Percentiles rank a stretch among this genome's conserved stretches.
These are phyloP conservation scores for Pristionchus entomophagus DNA, from an alignment of 2,888 invertebrate genomes.

Conservation along the genomic window DNA sequence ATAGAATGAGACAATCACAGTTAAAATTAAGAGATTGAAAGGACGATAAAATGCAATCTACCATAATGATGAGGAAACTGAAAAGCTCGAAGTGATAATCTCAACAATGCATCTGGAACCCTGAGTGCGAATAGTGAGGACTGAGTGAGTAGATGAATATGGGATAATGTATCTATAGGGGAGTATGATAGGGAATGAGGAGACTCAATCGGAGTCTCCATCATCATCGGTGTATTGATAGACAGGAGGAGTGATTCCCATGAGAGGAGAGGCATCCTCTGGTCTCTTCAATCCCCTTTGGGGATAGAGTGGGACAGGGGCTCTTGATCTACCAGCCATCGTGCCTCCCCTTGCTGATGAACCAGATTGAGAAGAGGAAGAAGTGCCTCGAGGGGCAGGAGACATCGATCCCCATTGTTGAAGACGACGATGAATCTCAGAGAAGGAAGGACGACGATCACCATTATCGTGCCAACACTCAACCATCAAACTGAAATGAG, in stretches of 20 bases:
- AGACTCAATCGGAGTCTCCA: slow-evolving; percentile 58
- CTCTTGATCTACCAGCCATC: neutral
- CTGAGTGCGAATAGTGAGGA: slow-evolving; percentile 29
- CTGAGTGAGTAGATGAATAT: slow-evolving; percentile 19
- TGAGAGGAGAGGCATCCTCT: slow-evolving; percentile 66
- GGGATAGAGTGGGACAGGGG: neutral
- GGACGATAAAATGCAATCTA: neutral
- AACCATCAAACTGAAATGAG: slow-evolving; percentile 85
- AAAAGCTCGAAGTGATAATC: slow-evolving; percentile 40
- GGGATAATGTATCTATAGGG: neutral
- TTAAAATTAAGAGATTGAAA: neutral
- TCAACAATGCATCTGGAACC: slow-evolving; percentile 44
- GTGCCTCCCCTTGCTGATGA: slow-evolving; percentile 32
- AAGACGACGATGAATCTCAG: slow-evolving; percentile 90
- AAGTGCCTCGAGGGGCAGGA: slow-evolving; percentile 47
- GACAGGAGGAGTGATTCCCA: slow-evolving; percentile 61
- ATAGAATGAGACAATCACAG: slow-evolving; percentile 28
- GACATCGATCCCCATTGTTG: slow-evolving; percentile 81
- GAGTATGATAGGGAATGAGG: neutral
- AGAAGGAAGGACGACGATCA: slow-evolving; percentile 90
- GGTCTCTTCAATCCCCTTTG: neutral
- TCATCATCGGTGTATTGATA: slow-evolving; percentile 67
- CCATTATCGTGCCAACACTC: slow-evolving; percentile 98
- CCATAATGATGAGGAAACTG: slow-evolving; percentile 6
- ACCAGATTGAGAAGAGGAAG: slow-evolving; percentile 48